These are phyloP conservation scores for Cricetomys ansorgei DNA, from an alignment of 2,113 vertebrate genomes.

Conservation along the genomic window DNA sequence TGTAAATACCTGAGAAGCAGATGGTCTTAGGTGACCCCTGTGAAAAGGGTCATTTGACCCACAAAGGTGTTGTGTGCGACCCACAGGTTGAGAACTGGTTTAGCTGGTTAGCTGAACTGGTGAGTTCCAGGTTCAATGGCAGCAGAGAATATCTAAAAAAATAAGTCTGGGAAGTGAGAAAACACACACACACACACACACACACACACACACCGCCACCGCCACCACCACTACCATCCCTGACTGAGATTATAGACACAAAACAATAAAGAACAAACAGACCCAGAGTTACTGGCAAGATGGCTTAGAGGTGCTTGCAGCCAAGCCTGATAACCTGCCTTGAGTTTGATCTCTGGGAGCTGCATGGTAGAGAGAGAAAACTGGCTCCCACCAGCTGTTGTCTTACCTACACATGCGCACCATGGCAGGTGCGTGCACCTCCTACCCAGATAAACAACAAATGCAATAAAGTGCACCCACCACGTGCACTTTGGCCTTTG, in stretches of 20 bases:
- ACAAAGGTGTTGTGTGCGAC: too few species aligned
- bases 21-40: too few species aligned
- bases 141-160: neutral
- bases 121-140: neutral
- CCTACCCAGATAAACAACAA: neutral
- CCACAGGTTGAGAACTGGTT: too few species aligned
- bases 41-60: too few species aligned
- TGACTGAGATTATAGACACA: neutral
- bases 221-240: too few species aligned
- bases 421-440: too few species aligned
- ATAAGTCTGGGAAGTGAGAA: neutral
- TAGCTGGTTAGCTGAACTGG: neutral
- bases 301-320: neutral
- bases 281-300: neutral
- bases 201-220: neutral
- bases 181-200: neutral
- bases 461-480: too few species aligned
- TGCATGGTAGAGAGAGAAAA: too few species aligned
- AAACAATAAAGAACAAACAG: neutral
- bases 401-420: fast-evolving
- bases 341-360: neutral
- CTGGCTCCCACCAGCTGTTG: too few species aligned
- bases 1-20: too few species aligned
- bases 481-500: too few species aligned
- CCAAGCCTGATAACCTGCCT: neutral